These are phyloP conservation scores for Avahi laniger DNA, from an alignment of 2,797 vertebrate genomes.

Conservation along the genomic window DNA sequence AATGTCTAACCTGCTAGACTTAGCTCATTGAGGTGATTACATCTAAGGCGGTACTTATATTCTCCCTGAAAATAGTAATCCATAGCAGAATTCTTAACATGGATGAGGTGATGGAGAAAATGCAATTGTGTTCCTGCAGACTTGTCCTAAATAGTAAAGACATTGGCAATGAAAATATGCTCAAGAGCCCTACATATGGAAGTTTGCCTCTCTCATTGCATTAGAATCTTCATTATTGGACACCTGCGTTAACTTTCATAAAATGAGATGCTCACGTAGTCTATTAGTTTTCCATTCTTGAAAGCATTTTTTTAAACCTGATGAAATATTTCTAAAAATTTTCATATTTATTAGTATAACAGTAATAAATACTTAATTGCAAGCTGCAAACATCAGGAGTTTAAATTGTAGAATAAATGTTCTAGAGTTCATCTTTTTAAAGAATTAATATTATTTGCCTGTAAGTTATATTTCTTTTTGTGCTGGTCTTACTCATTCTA, in stretches of 20 bases:
- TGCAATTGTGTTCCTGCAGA: not conserved
- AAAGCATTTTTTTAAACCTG: not conserved
- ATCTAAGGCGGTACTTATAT: not conserved
- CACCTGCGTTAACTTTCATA: not conserved
- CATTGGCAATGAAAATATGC: not conserved
- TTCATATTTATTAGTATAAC: not conserved
- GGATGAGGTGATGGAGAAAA: not conserved
- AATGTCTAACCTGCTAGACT: not conserved
- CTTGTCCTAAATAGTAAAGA: not conserved
- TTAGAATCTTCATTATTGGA: not conserved
- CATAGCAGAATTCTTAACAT: not conserved
- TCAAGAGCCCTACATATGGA: not conserved
- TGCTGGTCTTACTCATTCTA: not conserved
- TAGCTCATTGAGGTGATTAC: not conserved
- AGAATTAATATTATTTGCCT: slow-evolving; percentile 3
- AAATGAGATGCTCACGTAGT: not conserved
- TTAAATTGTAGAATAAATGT: slow-evolving; percentile 12
- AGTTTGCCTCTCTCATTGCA: not conserved
- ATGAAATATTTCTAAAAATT: not conserved
- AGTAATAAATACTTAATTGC: not conserved
- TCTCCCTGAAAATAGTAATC: not conserved
- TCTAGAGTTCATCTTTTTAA: not conserved
- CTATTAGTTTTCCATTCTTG: not conserved
- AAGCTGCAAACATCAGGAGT: not conserved
- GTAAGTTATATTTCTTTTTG: slow-evolving; percentile 28